Evolutionary conservation across 2,888 invertebrate species (phyloP).

Genomic region (Coecobrya sp.): DNA sequence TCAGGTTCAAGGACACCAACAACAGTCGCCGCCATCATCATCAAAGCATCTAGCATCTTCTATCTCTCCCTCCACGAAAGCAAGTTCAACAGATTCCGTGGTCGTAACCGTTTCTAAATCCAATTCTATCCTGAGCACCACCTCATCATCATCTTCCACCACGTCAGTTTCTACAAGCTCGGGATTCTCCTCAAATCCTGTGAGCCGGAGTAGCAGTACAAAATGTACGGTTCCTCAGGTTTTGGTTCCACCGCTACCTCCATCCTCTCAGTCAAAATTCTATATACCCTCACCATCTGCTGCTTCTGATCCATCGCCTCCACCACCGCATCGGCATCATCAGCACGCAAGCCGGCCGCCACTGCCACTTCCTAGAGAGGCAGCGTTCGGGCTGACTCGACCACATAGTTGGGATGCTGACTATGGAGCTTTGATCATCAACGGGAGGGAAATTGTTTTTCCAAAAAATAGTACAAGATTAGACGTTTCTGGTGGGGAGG

Average conservation of each 20-base stretch:
- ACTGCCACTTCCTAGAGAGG: constrained; percentile 66
- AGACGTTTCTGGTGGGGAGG: not conserved
- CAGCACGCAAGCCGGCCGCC: constrained; percentile 70
- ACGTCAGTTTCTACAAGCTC: constrained; percentile 73
- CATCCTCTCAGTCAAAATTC: constrained; percentile 79
- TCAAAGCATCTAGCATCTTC: not conserved
- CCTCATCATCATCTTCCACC: constrained; percentile 81
- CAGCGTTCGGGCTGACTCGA: constrained; percentile 55
- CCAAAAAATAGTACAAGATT: constrained; percentile 31
- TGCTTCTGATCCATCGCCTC: not conserved
- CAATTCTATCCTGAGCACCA: constrained; percentile 80
- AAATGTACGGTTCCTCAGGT: constrained; percentile 14
- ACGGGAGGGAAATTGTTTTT: constrained; percentile 69
- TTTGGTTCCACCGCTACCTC: not conserved
- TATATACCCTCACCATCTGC: constrained; percentile 63
- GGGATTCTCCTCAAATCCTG: constrained; percentile 70
- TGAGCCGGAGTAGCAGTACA: constrained; percentile 71
- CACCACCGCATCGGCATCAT: constrained; percentile 10
- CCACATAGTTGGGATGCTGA: constrained; percentile 84
- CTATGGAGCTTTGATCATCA: constrained; percentile 73
- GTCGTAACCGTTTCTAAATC: constrained; percentile 73
- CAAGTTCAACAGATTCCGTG: constrained; percentile 74
- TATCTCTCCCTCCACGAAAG: not conserved
- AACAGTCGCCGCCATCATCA: not conserved
- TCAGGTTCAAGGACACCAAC: constrained; percentile 64